Evolutionary conservation across 2,797 vertebrate species (phyloP), one percentile per base, ranked within the genome.

Genomic region (Poliocrania exsul): DNA sequence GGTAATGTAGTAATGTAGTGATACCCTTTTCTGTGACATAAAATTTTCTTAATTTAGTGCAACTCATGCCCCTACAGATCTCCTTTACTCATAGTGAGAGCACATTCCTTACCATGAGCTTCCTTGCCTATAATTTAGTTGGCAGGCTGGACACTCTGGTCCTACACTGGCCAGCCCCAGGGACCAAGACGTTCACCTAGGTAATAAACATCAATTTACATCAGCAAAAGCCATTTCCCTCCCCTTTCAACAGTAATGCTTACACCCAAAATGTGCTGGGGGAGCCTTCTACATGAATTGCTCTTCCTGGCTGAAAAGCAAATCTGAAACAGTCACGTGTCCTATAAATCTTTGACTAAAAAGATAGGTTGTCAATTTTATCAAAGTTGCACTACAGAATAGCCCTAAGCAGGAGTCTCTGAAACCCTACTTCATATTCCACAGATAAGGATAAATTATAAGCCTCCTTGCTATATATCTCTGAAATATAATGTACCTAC

Each of bases 331-430:
- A 73, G 69, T 93, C 79, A 67, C 74, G 2, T 90, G 90, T 93
- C 94, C 88, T 65, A 96, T 97, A 96, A 94, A 97, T 97, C 97
- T 97, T 91, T 88, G 44, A 96, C 81, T 93, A 93, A 96, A 91
- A 97, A 94, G 91, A 81, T 91, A 78, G 62, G 89, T 92, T 96
- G 72, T 95, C 96, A 94, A 56, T 96, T 98, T 96, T 91, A 96
- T 97, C 92, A 90, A 97, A 93, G 91, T 92, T 95, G 56, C 60
- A 70, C 78, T 93, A 51, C 56, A 94, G 66, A 96, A 93, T 87
- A 94, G 90, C 92, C 96, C 81, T 85, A 94, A 97, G 95, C 86
- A 85, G 54, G 89, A 86, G 60, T 74, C 75, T 90, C 87, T 95
- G 70, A 81, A 86, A 81, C 37, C 61, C 49, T 92, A 37, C 64